These are phyloP conservation scores for Marasmarcha lunaedactyla DNA, from an alignment of 2,888 invertebrate genomes.

Conservation along the genomic window DNA sequence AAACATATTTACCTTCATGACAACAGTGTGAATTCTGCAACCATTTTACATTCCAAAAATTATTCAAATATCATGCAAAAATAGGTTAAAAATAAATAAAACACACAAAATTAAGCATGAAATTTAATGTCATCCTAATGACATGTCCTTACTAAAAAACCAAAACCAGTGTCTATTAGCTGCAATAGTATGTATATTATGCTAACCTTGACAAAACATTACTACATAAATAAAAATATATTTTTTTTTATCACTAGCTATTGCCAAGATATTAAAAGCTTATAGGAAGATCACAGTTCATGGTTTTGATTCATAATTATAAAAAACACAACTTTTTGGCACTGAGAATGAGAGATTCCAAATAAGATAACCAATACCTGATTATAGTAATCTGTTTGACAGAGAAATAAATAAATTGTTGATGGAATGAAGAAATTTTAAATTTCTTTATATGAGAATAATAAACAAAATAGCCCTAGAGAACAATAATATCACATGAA, in stretches of 20 bases:
- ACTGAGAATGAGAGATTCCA: slow-evolving; percentile 51
- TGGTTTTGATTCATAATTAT: slow-evolving; percentile 33
- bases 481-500: slow-evolving; percentile 64
- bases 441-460: slow-evolving; percentile 35
- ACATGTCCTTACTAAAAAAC: slow-evolving; percentile 62
- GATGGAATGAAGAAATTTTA: slow-evolving; percentile 28
- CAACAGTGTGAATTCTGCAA: slow-evolving; percentile 57
- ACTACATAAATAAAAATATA: slow-evolving; percentile 59
- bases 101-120: slow-evolving; percentile 57
- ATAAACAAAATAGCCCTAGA: slow-evolving; percentile 48
- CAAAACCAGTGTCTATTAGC: slow-evolving; percentile 40
- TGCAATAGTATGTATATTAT: slow-evolving; percentile 40
- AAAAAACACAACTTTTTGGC: slow-evolving; percentile 46
- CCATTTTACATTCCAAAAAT: slow-evolving; percentile 43
- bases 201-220: slow-evolving; percentile 57
- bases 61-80: slow-evolving; percentile 44
- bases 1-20: slow-evolving; percentile 20
- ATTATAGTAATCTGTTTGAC: background rate
- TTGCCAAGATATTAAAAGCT: slow-evolving; percentile 36
- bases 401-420: slow-evolving; percentile 28
- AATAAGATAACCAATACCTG: slow-evolving; percentile 16
- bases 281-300: slow-evolving; percentile 48
- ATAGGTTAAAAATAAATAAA: slow-evolving; percentile 53
- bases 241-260: slow-evolving; percentile 37
- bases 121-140: slow-evolving; percentile 61